A percentile compares a stretch with the other conserved stretches of the same genome.
These are phyloP conservation scores for Hemicordylus capensis DNA, from an alignment of 2,113 vertebrate genomes.

Conservation along the genomic window DNA sequence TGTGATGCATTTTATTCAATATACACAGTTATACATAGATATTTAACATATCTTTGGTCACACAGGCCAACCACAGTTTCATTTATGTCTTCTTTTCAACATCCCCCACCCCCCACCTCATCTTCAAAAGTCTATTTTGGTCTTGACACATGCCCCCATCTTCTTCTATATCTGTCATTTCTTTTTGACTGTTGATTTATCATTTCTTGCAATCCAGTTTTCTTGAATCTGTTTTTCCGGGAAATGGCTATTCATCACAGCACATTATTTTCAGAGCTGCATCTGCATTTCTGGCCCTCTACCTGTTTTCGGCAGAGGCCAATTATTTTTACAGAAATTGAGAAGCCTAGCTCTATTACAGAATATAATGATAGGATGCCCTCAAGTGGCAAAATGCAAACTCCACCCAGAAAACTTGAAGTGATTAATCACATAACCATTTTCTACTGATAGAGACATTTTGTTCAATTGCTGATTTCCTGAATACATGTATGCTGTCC, in stretches of 20 bases:
- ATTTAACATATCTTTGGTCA: not conserved
- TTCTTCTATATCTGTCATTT: conserved; percentile 22
- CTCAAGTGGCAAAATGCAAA: conserved; percentile 80
- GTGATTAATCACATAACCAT: not conserved
- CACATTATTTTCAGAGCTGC: conserved; percentile 56
- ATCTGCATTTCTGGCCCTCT: conserved; percentile 52
- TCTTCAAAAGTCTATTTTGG: conserved; percentile 8
- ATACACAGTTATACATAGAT: not conserved
- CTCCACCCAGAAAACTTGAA: conserved; percentile 64
- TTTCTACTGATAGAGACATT: not conserved
- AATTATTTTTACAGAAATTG: conserved; percentile 50
- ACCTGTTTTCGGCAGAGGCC: conserved; percentile 27
- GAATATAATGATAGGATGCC: conserved; percentile 79
- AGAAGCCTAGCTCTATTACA: conserved; percentile 14
- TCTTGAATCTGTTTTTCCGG: conserved; percentile 43
- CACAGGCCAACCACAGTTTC: not conserved
- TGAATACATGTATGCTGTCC: not conserved
- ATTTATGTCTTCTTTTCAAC: not conserved
- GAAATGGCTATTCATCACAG: conserved; percentile 58
- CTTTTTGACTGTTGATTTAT: conserved; percentile 44
- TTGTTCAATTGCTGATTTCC: not conserved
- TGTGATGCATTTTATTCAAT: not conserved
- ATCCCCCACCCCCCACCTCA: not conserved
- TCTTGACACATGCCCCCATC: conserved; percentile 33
- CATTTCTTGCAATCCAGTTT: conserved; percentile 57